Evolutionary conservation across 2,797 vertebrate genomes (phyloP).

Genomic region (Gadopsis bispinosus): DNA sequence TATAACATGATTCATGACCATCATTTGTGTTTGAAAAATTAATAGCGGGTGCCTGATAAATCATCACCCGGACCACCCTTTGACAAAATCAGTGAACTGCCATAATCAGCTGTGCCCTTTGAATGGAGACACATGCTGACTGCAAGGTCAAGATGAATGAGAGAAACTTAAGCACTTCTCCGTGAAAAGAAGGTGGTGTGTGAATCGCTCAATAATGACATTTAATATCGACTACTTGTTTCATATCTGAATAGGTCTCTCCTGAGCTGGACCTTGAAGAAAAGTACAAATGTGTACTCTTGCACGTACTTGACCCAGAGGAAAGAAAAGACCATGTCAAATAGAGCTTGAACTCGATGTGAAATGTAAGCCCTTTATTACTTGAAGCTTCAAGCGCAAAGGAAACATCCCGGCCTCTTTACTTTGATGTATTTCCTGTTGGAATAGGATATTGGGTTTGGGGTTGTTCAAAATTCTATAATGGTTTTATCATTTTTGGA

Average conservation of each 20-base stretch:
- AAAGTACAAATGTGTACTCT: conserved; percentile 20
- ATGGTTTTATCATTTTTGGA: not conserved
- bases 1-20: conserved; percentile 81
- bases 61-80: conserved; percentile 71
- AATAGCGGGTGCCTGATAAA: conserved; percentile 79
- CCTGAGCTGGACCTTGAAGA: conserved; percentile 22
- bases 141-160: conserved; percentile 71
- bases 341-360: not conserved
- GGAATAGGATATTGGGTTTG: not conserved
- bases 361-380: not conserved
- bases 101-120: conserved; percentile 64
- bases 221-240: conserved; percentile 65
- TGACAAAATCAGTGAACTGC: conserved; percentile 78
- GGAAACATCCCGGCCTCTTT: not conserved
- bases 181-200: conserved; percentile 31
- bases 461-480: not conserved
- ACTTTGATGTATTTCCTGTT: not conserved
- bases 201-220: conserved; percentile 51
- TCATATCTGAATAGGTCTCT: conserved; percentile 38
- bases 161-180: conserved; percentile 52
- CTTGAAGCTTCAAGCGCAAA: not conserved
- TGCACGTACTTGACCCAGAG: conserved; percentile 12
- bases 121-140: conserved; percentile 60
- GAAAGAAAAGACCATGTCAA: not conserved
- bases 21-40: conserved; percentile 83